phyloP scores from a whole-genome alignment of 2,113 vertebrate genomes.

The Vulpes ferrilata region DNA sequence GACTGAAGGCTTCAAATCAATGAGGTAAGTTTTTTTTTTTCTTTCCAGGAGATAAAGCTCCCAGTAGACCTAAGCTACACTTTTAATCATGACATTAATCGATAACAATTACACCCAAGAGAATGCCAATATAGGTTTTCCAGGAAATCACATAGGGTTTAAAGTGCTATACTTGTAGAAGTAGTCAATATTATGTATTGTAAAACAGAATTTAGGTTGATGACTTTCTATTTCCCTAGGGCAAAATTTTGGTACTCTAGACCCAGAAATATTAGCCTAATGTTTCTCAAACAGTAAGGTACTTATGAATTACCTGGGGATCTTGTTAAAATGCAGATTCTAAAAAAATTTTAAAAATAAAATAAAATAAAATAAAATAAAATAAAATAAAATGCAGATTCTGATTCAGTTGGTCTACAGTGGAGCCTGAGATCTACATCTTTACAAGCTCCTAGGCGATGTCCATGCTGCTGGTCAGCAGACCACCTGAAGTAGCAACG shows the following conservation, averaged over 20 bases:
- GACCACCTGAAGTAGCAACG: background rate
- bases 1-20: constrained; percentile 73
- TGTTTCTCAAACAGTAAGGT: background rate
- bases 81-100: constrained; percentile 80
- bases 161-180: constrained; percentile 67
- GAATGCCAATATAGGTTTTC: constrained; percentile 73
- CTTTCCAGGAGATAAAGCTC: constrained; percentile 74
- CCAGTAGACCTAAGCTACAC: constrained; percentile 64
- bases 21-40: background rate
- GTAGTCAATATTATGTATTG: constrained; percentile 68
- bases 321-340: constrained; percentile 12
- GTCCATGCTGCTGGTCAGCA: background rate
- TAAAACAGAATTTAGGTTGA: constrained; percentile 66
- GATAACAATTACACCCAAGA: constrained; percentile 81
- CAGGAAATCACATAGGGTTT: constrained; percentile 76
- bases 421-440: background rate
- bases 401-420: background rate
- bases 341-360: too few species aligned
- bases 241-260: constrained; percentile 1
- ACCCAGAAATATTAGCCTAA: background rate
- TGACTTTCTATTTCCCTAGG: constrained; percentile 49
- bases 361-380: too few species aligned
- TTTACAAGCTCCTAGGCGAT: background rate
- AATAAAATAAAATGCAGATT: background rate
- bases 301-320: constrained; percentile 12